Conservation (phyloP, 1,140 invertebrate species). For the Drosophila nigromelanica region DNA sequence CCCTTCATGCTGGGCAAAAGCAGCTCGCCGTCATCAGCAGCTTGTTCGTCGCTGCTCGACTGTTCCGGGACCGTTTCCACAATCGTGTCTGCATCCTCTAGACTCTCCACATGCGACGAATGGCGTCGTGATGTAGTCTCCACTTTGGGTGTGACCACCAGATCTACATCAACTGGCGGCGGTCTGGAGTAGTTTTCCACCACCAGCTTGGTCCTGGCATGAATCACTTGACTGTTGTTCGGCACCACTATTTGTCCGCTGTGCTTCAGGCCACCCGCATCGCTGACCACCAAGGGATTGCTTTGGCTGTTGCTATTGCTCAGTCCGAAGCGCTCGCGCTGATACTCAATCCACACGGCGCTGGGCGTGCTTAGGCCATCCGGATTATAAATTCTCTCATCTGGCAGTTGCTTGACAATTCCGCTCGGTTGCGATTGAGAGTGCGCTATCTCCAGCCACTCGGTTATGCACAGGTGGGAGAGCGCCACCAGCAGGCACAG, state of each 20-base stretch:
- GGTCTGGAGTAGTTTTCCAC: slow-evolving; percentile 27
- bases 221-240: slow-evolving; percentile 37
- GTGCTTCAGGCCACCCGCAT: slow-evolving; percentile 37
- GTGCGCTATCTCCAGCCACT: slow-evolving; percentile 47
- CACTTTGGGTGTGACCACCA: slow-evolving; percentile 57
- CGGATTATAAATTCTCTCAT: background rate
- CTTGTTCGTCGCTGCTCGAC: slow-evolving; percentile 7
- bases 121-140: slow-evolving; percentile 65
- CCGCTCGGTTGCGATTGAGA: slow-evolving; percentile 3
- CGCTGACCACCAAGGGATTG: slow-evolving; percentile 41
- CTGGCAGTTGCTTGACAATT: background rate
- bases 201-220: slow-evolving; percentile 37
- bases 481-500: slow-evolving; percentile 35
- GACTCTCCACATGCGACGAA: slow-evolving; percentile 33
- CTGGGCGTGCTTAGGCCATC: slow-evolving; percentile 68
- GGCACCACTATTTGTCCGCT: slow-evolving; percentile 47
- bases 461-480: slow-evolving; percentile 20
- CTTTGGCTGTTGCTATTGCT: slow-evolving; percentile 29
- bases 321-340: slow-evolving; percentile 64
- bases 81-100: slow-evolving; percentile 18
- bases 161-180: slow-evolving; percentile 13
- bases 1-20: slow-evolving; percentile 65
- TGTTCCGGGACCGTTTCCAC: slow-evolving; percentile 40
- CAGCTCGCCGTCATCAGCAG: slow-evolving; percentile 26
- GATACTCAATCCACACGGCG: slow-evolving; percentile 72